Conservation (phyloP, 1,140 invertebrate genomes). For the Macrobrachium rosenbergii region DNA sequence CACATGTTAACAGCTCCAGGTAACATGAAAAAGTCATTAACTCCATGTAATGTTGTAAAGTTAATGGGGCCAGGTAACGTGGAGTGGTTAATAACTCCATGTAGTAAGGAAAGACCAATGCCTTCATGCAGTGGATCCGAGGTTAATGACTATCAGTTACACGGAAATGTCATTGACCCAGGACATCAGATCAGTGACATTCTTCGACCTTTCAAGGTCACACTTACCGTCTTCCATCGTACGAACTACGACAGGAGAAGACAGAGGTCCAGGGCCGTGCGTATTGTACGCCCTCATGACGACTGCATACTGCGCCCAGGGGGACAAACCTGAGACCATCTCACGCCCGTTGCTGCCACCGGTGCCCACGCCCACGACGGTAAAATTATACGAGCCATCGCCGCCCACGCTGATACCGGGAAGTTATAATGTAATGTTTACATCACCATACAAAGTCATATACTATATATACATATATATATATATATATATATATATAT, state of each 20-base stretch:
- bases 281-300: slow-evolving; percentile 70
- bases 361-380: slow-evolving; percentile 35
- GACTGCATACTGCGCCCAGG: slow-evolving; percentile 70
- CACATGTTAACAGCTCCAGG: no score
- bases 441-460: neutral
- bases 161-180: no score
- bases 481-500: no score
- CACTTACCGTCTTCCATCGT: slow-evolving; percentile 38
- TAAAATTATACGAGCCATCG: slow-evolving; percentile 42
- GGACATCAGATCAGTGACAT: no score
- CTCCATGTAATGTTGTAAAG: no score
- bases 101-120: no score
- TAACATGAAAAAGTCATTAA: no score
- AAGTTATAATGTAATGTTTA: neutral
- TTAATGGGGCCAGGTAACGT: no score
- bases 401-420: slow-evolving; percentile 15
- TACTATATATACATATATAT: no score
- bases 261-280: slow-evolving; percentile 68
- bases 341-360: slow-evolving; percentile 14
- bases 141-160: no score
- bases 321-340: slow-evolving; percentile 67
- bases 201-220: neutral
- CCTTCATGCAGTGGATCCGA: no score
- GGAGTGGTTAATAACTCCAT: no score
- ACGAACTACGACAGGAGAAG: slow-evolving; percentile 30